Conservation (phyloP, 1,140 invertebrate genomes). For the Magallana angulata region DNA sequence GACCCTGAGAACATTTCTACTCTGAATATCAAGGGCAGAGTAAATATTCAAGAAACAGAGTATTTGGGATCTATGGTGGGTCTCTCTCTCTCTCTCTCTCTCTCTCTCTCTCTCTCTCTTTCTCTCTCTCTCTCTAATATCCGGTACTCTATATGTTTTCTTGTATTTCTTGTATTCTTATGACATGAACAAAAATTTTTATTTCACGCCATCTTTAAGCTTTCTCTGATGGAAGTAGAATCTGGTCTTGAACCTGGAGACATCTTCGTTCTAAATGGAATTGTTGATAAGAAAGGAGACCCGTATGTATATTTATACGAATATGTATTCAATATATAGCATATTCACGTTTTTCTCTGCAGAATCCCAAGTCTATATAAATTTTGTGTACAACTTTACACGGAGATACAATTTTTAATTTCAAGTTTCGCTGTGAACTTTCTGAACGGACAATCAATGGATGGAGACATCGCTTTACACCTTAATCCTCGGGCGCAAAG, state of each 20-base stretch:
- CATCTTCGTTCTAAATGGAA: neutral
- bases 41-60: neutral
- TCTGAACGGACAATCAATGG: constrained; percentile 82
- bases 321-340: neutral
- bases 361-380: neutral
- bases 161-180: neutral
- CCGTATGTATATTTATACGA: neutral
- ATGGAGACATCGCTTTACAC: constrained; percentile 88
- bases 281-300: constrained; percentile 5
- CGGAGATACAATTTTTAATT: neutral
- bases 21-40: neutral
- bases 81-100: neutral
- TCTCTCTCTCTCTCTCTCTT: neutral
- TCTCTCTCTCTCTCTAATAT: too few relatives aligned
- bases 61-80: neutral
- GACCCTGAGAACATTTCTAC: neutral
- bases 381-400: neutral
- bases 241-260: constrained; percentile 8
- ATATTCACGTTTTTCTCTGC: neutral
- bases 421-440: constrained; percentile 86
- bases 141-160: neutral
- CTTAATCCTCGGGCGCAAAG: constrained; percentile 83
- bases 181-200: neutral
- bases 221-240: neutral
- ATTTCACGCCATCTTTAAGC: neutral